Evolutionary conservation across 2,888 invertebrate genomes (phyloP).

Genomic region (Polyommatus iphigenia): DNA sequence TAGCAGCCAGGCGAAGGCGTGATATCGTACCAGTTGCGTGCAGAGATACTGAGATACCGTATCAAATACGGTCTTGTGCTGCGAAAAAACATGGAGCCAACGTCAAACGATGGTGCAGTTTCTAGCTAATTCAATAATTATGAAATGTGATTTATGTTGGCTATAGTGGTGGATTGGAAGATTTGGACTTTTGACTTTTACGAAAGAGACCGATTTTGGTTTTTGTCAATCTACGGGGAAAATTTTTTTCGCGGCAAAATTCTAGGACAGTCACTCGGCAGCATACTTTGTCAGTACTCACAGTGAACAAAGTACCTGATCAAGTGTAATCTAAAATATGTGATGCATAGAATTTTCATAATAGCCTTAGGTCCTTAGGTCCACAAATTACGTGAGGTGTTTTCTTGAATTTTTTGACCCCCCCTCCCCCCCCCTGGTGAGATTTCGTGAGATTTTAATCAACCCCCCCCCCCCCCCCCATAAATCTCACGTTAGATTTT

Average conservation of each 20-base stretch:
- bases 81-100: not conserved
- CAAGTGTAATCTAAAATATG: not conserved
- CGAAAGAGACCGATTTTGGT: too few species aligned
- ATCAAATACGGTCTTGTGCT: not conserved
- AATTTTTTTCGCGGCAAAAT: not conserved
- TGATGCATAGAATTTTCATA: slow-evolving; percentile 9
- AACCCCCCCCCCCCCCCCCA: too few species aligned
- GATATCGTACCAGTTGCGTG: not conserved
- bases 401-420: too few species aligned
- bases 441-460: too few species aligned
- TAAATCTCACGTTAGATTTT: too few species aligned
- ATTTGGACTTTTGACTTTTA: too few species aligned
- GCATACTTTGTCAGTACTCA: not conserved
- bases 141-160: not conserved
- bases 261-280: not conserved
- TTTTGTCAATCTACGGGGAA: not conserved
- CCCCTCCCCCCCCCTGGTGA: too few species aligned
- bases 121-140: not conserved
- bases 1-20: too few species aligned
- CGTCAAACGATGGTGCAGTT: not conserved
- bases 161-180: too few species aligned
- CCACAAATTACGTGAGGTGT: too few species aligned
- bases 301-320: not conserved
- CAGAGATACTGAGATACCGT: not conserved
- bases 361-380: too few species aligned